Percentiles rank a stretch among this genome's conserved stretches.
Conservation (phyloP, 1,140 invertebrate genomes). For the Plodia interpunctella region DNA sequence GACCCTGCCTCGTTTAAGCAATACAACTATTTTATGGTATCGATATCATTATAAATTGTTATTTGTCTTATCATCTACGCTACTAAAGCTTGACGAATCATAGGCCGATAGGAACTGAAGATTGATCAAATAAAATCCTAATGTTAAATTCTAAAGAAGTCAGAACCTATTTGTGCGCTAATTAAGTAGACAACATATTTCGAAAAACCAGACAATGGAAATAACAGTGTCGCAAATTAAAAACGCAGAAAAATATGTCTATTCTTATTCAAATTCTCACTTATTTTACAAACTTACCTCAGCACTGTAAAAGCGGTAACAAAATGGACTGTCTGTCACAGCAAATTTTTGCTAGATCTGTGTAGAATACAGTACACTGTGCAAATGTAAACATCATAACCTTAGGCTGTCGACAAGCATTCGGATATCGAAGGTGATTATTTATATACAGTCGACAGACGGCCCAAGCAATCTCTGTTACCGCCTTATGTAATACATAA, state of each 20-base stretch:
- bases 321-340: background rate
- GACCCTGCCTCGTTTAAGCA: slow-evolving; percentile 73
- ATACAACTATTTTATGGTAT: slow-evolving; percentile 59
- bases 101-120: slow-evolving; percentile 71
- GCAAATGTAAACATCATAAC: too few species aligned
- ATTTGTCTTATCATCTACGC: slow-evolving; percentile 40
- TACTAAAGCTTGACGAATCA: slow-evolving; percentile 62
- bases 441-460: background rate
- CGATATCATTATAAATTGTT: slow-evolving; percentile 46
- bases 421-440: too few species aligned
- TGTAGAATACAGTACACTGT: too few species aligned
- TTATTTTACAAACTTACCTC: slow-evolving; percentile 63
- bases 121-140: slow-evolving; percentile 37
- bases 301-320: slow-evolving; percentile 28
- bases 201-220: slow-evolving; percentile 29
- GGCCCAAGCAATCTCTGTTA: background rate
- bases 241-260: slow-evolving; percentile 33
- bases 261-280: slow-evolving; percentile 47
- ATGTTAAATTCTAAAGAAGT: slow-evolving; percentile 16
- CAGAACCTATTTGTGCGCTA: slow-evolving; percentile 35
- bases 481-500: slow-evolving; percentile 26
- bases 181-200: slow-evolving; percentile 30
- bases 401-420: too few species aligned
- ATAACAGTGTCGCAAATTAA: slow-evolving; percentile 30
- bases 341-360: too few species aligned